Conservation (phyloP, 2,113 vertebrate genomes). For the rabbit (Oryctolagus cuniculus) region mOryCun1.1 NC_091435.1:161459001-161459500, state of each 20-base stretch:
- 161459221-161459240: slow-evolving; percentile 83
- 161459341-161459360: slow-evolving; percentile 53
- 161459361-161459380: slow-evolving; percentile 72
- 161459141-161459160: slow-evolving; percentile 13
- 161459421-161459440: slow-evolving; percentile 61
- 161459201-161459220: slow-evolving; percentile 77
- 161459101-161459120: slow-evolving; percentile 61
- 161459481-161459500: slow-evolving; percentile 7
- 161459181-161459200: slow-evolving; percentile 75
- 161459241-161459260: slow-evolving; percentile 73
- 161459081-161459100: slow-evolving; percentile 59
- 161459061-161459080: slow-evolving; percentile 75
- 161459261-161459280: slow-evolving; percentile 80
- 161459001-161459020: neutral
- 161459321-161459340: slow-evolving; percentile 76
- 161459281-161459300: slow-evolving; percentile 80
- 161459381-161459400: slow-evolving; percentile 80
- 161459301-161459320: slow-evolving; percentile 72
- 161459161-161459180: slow-evolving; percentile 54
- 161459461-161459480: slow-evolving; percentile 48
- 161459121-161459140: slow-evolving; percentile 48
- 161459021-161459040: slow-evolving; percentile 66
- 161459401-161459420: slow-evolving; percentile 64
- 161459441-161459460: slow-evolving; percentile 56
- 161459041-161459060: slow-evolving; percentile 80